Base-by-base conservation (phyloP, 2,797 vertebrate genomes). In the Gymnopithys bicolor region DNA sequence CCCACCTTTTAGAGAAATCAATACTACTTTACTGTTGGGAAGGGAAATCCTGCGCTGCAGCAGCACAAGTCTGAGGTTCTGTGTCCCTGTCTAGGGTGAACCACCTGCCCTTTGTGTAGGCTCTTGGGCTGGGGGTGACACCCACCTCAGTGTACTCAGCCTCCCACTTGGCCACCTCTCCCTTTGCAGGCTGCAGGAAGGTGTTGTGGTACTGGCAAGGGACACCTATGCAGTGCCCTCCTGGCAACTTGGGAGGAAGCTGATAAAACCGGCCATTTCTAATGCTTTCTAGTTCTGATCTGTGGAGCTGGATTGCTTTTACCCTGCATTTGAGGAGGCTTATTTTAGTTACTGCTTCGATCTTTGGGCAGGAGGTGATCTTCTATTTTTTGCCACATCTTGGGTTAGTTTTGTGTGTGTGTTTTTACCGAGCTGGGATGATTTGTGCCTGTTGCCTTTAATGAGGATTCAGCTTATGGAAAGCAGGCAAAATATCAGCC, bases 201-300 rank as follows among this genome's bases (percentile, higher is more conserved):
- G 19, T 0, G 24, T 22, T 19, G 10, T 1, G 7, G 35, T 28
- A 32, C 41, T 1, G 37, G 21, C 6, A 19, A 35, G 19, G 21
- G 28, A 24, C 5, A 9, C 23, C 8, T 32, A 16, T 19, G 10
- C 10, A 0, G 19, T 23, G 48, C 14, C 53, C n/a, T 78, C 25
- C 49, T 10, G 45, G 35, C 21, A 28, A 0, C 8, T 0, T 2
- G 3, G n/a, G 16, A 37, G 9, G 9, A 41, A 48, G 23, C 9
- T 74, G 68, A 22, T 45, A 14, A 73, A 84, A 56, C 11, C 32
- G 19, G 2, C 23, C 0, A 3, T 64, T 85, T 73, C 30, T 77
- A 19, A 37, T 11, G 33, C 52, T 93, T 87, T n/a, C 46, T 66
- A 6, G 9, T 41, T 92, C 39, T 87, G 63, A 45, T 1, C 3